Conservation (phyloP, 2,113 vertebrate genomes). For the Alligator sinensis region DNA sequence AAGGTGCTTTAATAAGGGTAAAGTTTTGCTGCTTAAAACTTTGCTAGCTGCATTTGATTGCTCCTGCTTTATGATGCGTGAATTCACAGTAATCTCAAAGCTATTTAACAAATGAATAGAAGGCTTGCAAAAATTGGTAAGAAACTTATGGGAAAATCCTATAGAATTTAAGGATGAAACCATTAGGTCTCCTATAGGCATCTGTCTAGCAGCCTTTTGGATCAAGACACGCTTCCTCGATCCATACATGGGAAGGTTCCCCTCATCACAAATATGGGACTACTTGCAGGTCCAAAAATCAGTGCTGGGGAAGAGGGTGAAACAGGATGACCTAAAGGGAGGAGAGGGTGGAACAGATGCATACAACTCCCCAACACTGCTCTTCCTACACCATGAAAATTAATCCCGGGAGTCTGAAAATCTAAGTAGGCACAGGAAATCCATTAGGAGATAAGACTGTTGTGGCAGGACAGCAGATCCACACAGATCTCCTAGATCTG, state of each 20-base stretch:
- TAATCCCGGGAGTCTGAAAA: not conserved
- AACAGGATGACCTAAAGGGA: not conserved
- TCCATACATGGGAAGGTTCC: not conserved
- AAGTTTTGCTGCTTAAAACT: not conserved
- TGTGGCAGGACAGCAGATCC: not conserved
- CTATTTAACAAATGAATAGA: not conserved
- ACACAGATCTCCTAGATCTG: not conserved
- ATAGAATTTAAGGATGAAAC: not conserved
- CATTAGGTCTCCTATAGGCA: not conserved
- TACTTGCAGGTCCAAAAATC: too few relatives aligned
- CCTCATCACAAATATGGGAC: not conserved
- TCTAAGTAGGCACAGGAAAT: not conserved
- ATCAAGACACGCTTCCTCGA: not conserved
- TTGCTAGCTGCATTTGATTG: not conserved
- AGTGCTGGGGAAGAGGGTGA: not conserved
- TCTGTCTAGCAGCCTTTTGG: not conserved
- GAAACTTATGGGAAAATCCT: not conserved
- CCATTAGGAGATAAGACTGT: not conserved
- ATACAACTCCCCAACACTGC: not conserved
- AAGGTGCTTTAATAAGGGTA: not conserved
- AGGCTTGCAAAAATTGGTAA: not conserved
- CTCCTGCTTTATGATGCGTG: not conserved
- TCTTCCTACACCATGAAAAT: not conserved
- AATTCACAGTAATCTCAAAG: not conserved
- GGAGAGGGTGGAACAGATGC: too few relatives aligned